Evolutionary conservation across 2,797 vertebrate genomes (phyloP), one percentile per base, ranked within the genome.

Genomic region (Myotis myotis): DNA sequence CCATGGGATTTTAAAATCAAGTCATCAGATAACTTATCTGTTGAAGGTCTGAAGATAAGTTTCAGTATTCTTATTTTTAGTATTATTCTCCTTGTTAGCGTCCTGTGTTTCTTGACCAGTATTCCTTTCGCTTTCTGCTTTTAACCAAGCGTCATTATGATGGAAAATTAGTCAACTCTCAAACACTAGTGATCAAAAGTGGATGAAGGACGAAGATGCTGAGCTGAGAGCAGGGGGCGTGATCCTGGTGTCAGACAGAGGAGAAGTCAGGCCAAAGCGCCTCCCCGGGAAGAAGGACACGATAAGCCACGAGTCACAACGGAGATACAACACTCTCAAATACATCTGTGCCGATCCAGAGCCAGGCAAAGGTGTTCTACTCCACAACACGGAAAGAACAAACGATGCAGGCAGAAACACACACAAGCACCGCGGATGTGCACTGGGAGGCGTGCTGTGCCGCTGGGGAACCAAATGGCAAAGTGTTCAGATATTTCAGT

Each of bases 201-300:
- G 68, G 60, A 4, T 75, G 33, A 25, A 16, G 23, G 9, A 5
- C 13, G 15, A 25, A 10, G 33, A 13, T 28, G 49, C 36, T 12
- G 70, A 78, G 38, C 11, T n/a, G 4, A 66, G 20, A 30, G 28
- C 8, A 22, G 44, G 33, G 11, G 60, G 28, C 6, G 11, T 1
- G 22, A 28, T 33, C 55, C 64, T 5, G 8, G 8, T 1, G 6
- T 3, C 41, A 51, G 74, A 57, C 17, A n/a, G n/a, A 57, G 36
- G 0, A 25, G 19, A 44, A 41, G 19, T 64, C 19, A 22, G 11
- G 2, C 11, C 71, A 3, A 22, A 38, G 19, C 41, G 15, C 19
- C 25, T 10, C 22, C 12, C 10, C 47, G 0, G 0, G 8, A 74
- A 11, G 57, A 64, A 12, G 4, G 4, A 0, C 30, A 13, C 1